Percentiles rank a stretch among this genome's conserved stretches.
Evolutionary conservation across 2,113 vertebrate genomes (phyloP).

Genomic region (Dendropsophus ebraccatus): DNA sequence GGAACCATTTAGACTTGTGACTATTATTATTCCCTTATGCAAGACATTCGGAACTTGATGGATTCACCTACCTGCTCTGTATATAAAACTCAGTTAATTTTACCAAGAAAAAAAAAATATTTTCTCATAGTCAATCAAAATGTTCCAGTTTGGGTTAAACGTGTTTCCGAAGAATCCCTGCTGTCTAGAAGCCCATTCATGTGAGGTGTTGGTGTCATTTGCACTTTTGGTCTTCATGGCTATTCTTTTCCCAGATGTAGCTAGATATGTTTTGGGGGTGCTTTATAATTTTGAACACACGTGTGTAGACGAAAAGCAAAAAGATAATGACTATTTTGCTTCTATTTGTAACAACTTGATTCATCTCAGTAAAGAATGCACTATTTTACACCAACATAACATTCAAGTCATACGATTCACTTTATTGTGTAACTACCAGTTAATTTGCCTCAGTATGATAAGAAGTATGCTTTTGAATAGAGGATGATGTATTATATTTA

Average conservation of each 20-base stretch:
- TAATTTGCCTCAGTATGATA: constrained; percentile 78
- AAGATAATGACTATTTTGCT: constrained; percentile 63
- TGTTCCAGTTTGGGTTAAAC: constrained; percentile 68
- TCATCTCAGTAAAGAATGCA: constrained; percentile 77
- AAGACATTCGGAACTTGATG: constrained; percentile 73
- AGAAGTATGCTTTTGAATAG: constrained; percentile 87
- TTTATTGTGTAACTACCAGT: constrained; percentile 80
- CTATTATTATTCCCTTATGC: constrained; percentile 70
- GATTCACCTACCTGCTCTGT: constrained; percentile 66
- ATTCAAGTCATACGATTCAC: constrained; percentile 73
- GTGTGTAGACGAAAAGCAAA: constrained; percentile 5
- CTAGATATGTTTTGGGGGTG: constrained; percentile 36
- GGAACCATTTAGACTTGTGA: constrained; percentile 66
- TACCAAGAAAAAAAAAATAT: constrained; percentile 67
- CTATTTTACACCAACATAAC: constrained; percentile 75
- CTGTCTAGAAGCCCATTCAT: constrained; percentile 70
- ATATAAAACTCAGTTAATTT: constrained; percentile 69
- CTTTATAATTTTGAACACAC: constrained; percentile 1
- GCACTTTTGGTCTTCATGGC: constrained; percentile 63
- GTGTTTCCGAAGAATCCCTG: constrained; percentile 66
- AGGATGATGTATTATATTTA: constrained; percentile 97
- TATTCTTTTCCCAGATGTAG: constrained; percentile 58
- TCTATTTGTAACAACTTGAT: constrained; percentile 68
- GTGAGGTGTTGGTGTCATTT: constrained; percentile 67
- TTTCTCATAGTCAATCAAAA: constrained; percentile 60